phyloP scores from a whole-genome alignment of 2,113 vertebrate species.

The Centropus unirufus region DNA sequence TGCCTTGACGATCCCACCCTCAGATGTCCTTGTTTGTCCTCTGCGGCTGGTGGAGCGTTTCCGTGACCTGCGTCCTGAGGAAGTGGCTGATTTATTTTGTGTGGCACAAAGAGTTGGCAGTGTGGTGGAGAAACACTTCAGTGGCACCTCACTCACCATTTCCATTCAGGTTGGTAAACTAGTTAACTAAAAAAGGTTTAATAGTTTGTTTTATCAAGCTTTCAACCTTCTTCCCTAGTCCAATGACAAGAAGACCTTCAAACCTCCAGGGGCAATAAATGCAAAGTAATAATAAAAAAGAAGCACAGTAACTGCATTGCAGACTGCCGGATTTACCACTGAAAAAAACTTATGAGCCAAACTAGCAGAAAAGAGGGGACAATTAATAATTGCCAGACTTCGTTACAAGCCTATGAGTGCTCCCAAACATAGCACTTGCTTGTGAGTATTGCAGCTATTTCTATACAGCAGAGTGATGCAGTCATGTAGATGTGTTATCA shows the following conservation, averaged over 20 bases:
- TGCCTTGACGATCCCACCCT: conserved; percentile 73
- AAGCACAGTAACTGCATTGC: background rate
- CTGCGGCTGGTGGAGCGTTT: conserved; percentile 86
- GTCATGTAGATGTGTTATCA: background rate
- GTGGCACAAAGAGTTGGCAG: conserved; percentile 82
- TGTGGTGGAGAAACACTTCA: conserved; percentile 87
- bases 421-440: background rate
- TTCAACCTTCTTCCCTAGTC: background rate
- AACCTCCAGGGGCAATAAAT: background rate
- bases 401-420: background rate
- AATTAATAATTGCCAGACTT: background rate
- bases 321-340: background rate
- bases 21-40: conserved; percentile 92
- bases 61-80: conserved; percentile 83
- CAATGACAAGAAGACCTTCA: background rate
- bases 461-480: background rate
- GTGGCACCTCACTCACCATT: conserved; percentile 87
- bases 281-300: background rate
- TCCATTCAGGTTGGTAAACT: conserved; percentile 82
- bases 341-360: background rate
- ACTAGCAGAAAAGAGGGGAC: background rate
- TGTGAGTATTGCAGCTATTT: background rate
- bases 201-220: conserved; percentile 13
- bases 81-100: conserved; percentile 86
- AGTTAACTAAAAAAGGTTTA: background rate